Evolutionary conservation across 1,140 invertebrate genomes (phyloP), one percentile per base, ranked within the genome.

Genomic region (Drosophila triauraria): DNA sequence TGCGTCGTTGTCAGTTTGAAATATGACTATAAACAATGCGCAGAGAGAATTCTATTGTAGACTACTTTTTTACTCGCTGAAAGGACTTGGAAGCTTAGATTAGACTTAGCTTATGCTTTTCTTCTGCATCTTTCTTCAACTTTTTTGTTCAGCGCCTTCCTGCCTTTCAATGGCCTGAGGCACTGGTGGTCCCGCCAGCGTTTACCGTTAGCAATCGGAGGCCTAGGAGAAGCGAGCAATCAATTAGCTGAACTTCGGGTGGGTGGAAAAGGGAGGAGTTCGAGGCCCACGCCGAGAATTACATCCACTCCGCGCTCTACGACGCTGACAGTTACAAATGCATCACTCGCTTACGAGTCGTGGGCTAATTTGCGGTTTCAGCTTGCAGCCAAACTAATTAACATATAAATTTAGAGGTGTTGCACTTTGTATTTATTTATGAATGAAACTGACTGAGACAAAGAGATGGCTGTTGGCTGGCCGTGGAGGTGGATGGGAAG

Each of bases 381-480:
- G 44, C 64, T 44, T 60, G 62, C 53, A 81, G 54, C 61, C 35
- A 50, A 43, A 42, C 53, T 54, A 81, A 88, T 90, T 88, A 85
- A 72, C 85, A 88, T 90, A 84, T 69, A 74, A 80, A 77, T 80
- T 86, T 76, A 80, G 75, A 74, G 79, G 81, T 71, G 72, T 84
- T 84, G 61, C 78, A 68, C 59, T 86, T 72, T 71, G 75, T 68
- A 68, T 79, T 86, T 80, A 88, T 79, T 79, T 79, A 79, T 78
- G 76, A 78, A 78, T 87, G 85, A 82, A 83, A 71, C 62, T 70
- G 61, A 78, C 58, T 62, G 79, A 70, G 59, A 82, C 61, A 68
- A 70, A 67, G 54, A 51, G 53, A 46, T 42, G 48, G 8, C 38
- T 47, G 44, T 40, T 40, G 20, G 32, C 53, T 44, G 43, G 75